phyloP scores from a whole-genome alignment of 1,140 invertebrate species.

The Nasonia vitripennis region DNA sequence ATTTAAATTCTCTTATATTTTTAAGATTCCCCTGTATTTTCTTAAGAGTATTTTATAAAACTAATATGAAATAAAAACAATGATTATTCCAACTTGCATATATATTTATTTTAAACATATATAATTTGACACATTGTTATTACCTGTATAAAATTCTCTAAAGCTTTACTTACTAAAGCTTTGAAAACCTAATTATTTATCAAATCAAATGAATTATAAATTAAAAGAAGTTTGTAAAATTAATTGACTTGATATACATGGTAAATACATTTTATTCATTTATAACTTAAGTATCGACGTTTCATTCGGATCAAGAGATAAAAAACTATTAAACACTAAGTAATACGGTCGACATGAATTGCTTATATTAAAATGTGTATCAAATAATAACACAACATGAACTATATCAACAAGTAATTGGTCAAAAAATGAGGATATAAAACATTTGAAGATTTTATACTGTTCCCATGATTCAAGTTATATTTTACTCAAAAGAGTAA shows the following conservation, averaged over 20 bases:
- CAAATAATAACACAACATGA: constrained; percentile 35
- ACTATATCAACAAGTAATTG: constrained; percentile 34
- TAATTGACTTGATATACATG: constrained; percentile 31
- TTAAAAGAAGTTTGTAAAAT: constrained; percentile 26
- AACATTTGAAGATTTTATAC: constrained; percentile 44
- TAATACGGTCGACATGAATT: constrained; percentile 29
- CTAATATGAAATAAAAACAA: constrained; percentile 52
- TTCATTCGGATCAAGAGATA: constrained; percentile 16
- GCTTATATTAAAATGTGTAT: constrained; percentile 37
- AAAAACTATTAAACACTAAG: constrained; percentile 16
- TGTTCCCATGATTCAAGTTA: constrained; percentile 32
- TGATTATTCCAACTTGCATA: constrained; percentile 47
- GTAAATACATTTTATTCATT: constrained; percentile 24
- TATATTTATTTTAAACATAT: constrained; percentile 48
- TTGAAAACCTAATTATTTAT: constrained; percentile 19
- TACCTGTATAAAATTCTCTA: constrained; percentile 41
- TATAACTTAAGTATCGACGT: constrained; percentile 25
- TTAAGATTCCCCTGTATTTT: constrained; percentile 52
- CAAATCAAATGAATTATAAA: constrained; percentile 23
- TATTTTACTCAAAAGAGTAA: constrained; percentile 51
- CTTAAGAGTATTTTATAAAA: constrained; percentile 55
- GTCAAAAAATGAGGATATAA: constrained; percentile 27
- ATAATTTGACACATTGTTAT: constrained; percentile 50
- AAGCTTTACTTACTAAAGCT: constrained; percentile 3
- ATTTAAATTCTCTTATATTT: constrained; percentile 44